A percentile compares a stretch with the other conserved stretches of the same genome.
Evolutionary conservation across 2,888 invertebrate genomes (phyloP).

Genomic region (Epinotia ramella): DNA sequence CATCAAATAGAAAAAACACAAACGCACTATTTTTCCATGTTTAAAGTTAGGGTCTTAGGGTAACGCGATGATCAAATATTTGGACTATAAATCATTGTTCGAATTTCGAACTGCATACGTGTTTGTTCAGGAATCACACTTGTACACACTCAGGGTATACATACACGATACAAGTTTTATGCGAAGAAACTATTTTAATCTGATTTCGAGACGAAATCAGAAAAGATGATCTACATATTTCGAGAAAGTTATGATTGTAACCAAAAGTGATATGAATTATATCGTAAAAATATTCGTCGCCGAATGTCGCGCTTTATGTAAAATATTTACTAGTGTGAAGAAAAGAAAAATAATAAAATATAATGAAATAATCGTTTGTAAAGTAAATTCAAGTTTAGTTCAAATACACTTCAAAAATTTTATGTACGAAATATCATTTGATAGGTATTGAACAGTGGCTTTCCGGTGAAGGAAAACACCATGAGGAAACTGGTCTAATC

Average conservation of each 20-base stretch:
- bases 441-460: too few relatives aligned
- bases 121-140: slow-evolving; percentile 20
- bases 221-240: background rate
- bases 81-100: slow-evolving; percentile 41
- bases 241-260: background rate
- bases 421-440: too few relatives aligned
- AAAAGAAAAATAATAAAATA: too few relatives aligned
- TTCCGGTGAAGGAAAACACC: too few relatives aligned
- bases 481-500: too few relatives aligned
- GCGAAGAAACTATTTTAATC: slow-evolving; percentile 16
- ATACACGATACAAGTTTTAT: slow-evolving; percentile 12
- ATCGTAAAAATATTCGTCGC: background rate
- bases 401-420: too few relatives aligned
- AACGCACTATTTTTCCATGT: slow-evolving; percentile 14
- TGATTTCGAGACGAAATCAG: background rate
- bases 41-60: slow-evolving; percentile 25
- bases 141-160: slow-evolving; percentile 18
- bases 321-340: too few relatives aligned
- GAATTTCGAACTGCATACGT: background rate
- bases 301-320: background rate
- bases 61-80: slow-evolving; percentile 29
- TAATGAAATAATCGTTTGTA: background rate
- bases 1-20: slow-evolving; percentile 2
- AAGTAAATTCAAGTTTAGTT: too few relatives aligned
- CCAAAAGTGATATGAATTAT: background rate